These are phyloP conservation scores for Diplodus sargus DNA, from an alignment of 2,797 vertebrate genomes.

Conservation along the genomic window DNA sequence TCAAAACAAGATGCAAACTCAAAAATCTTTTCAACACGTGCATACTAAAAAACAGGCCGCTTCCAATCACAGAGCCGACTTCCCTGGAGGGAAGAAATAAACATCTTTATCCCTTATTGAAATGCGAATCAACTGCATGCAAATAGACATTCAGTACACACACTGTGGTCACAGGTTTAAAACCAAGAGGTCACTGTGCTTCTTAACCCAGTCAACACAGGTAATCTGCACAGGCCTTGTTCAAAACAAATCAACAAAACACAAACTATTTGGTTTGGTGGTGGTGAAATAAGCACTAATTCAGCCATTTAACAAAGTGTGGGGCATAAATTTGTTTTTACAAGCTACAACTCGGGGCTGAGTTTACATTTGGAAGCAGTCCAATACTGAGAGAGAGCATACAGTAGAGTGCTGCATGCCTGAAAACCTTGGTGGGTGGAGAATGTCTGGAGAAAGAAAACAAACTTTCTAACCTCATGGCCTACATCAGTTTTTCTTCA, in stretches of 20 bases:
- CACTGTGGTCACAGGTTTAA: conserved; percentile 22
- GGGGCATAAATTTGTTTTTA: background rate
- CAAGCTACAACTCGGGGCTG: background rate
- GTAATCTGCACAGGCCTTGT: conserved; percentile 2
- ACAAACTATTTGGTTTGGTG: conserved; percentile 21
- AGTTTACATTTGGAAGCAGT: background rate
- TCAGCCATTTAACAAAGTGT: conserved; percentile 11
- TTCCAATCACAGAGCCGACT: background rate
- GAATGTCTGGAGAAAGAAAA: conserved; percentile 48
- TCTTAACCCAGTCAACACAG: background rate
- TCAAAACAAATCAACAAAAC: conserved; percentile 20
- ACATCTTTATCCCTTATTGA: conserved; percentile 6
- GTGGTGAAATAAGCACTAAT: background rate
- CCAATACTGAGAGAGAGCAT: background rate
- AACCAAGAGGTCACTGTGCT: conserved; percentile 8
- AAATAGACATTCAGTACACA: conserved; percentile 20
- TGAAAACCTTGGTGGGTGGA: conserved; percentile 46
- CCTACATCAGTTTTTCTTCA: conserved; percentile 17
- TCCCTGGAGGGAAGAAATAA: conserved; percentile 11
- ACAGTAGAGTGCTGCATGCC: conserved; percentile 3
- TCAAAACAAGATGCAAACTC: conserved; percentile 24
- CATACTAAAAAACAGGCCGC: conserved; percentile 2
- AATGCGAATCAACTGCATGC: conserved; percentile 17
- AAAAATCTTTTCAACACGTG: background rate
- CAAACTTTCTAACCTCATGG: conserved; percentile 43